Evolutionary conservation across 2,797 vertebrate genomes (phyloP), one percentile per base, ranked within the genome.

Genomic region (Enteromius mattozi): DNA sequence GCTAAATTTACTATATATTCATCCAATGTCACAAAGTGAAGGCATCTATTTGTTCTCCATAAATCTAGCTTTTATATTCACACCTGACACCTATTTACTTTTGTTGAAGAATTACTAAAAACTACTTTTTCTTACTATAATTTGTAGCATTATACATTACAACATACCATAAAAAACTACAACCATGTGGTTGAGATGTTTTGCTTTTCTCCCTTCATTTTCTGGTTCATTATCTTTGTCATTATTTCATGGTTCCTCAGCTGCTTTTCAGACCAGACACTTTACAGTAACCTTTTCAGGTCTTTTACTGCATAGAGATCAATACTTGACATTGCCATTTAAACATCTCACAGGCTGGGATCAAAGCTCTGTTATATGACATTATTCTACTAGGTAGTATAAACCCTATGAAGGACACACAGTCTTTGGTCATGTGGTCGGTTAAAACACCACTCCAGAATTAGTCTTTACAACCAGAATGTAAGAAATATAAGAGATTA

Each of bases 241-340:
- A 12, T 66, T 65, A 17, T 24, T 71, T 37, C 45, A 40, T 37
- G 79, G 37, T 14, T 21, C 13, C 27, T 16, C 42, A 19, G 30
- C 75, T 71, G 16, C 5, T 9, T 72, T 71, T 19, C 17, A 78
- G 27, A 71, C 47, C 21, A 49, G 21, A 16, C 61, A 72, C 49
- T 63, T 61, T 56, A 80, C 71, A 68, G 63, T 68, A 77, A 56
- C 72, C 61, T 80, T 59, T 68, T 27, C 37, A 40, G 30, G 45
- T 24, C 49, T 12, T 71, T 49, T 70, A 61, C 63, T 63, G 51
- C 79, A 80, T 40, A 80, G 51, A 47, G 61, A 83, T 83, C 70
- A 80, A 86, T 75, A 78, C 45, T 47, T 81, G 21, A 59, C 19
- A 47, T 56, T 54, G 54, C 8, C n/a, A 63, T 80, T 74, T 14